These are phyloP conservation scores for Artibeus lituratus DNA, from an alignment of 2,797 vertebrate species.

Conservation along the genomic window DNA sequence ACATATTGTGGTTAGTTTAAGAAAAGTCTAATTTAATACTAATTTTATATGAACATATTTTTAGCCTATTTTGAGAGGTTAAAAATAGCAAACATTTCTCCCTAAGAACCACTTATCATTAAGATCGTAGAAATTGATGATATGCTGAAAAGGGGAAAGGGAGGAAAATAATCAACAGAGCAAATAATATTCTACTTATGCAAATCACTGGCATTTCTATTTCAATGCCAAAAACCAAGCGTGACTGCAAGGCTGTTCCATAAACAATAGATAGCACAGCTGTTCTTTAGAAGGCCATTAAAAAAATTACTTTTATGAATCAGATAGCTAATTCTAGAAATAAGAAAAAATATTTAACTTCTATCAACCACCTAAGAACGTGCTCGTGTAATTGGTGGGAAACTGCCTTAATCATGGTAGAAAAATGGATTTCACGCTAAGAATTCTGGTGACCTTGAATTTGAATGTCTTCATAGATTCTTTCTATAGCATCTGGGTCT, in stretches of 20 bases:
- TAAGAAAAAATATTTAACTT: background rate
- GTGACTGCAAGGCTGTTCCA: background rate
- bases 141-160: slow-evolving; percentile 26
- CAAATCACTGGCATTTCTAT: slow-evolving; percentile 65
- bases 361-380: slow-evolving; percentile 53
- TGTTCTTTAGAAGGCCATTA: slow-evolving; percentile 51
- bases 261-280: slow-evolving; percentile 62
- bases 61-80: slow-evolving; percentile 35
- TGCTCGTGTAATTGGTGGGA: background rate
- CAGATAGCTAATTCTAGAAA: slow-evolving; percentile 50
- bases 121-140: slow-evolving; percentile 56
- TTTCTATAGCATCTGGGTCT: background rate
- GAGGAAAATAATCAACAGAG: slow-evolving; percentile 51
- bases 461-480: background rate
- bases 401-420: slow-evolving; percentile 5
- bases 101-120: slow-evolving; percentile 48
- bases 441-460: background rate
- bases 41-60: slow-evolving; percentile 42
- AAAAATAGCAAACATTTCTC: slow-evolving; percentile 46
- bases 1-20: slow-evolving; percentile 20
- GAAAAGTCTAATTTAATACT: slow-evolving; percentile 30
- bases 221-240: slow-evolving; percentile 46
- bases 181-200: slow-evolving; percentile 61
- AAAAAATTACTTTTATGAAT: slow-evolving; percentile 62
- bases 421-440: slow-evolving; percentile 40